Evolutionary conservation across 2,797 vertebrate species (phyloP), one percentile per base, ranked within the genome.

Genomic region (Urophycis tenuis): DNA sequence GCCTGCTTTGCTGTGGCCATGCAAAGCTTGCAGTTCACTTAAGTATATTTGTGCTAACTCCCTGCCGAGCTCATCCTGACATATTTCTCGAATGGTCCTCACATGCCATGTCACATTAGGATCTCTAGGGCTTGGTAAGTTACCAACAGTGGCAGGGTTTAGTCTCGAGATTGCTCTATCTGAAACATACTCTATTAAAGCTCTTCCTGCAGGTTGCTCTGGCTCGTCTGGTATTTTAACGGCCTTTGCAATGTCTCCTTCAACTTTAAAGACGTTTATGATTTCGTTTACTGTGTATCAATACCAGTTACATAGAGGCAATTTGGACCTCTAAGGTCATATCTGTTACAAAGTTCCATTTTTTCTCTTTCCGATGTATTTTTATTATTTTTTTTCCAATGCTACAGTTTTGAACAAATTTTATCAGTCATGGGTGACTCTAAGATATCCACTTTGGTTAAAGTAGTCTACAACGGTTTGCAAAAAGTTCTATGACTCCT

Each of bases 231-330:
- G 30, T 5, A 72, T 72, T 17, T 22, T 34, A 19, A 72, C 71
- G 2, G 15, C 29, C n/a, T 72, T 33, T 33, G 71, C 15, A 72
- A 72, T 72, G 17, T 80, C 35, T 4, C 32, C 67, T 34, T 77
- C 53, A 45, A 80, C 77, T 31, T 74, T 80, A 78, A 78, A 80
- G 5, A 77, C 39, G 10, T 74, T 25, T n/a, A 22, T 25, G 33
- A 72, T 72, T 17, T 72, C 71, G 17, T 33, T 35, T 34, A 14
- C 71, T 34, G 31, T 35, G 32, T 34, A 72, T 72, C 71, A 17
- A 72, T 11, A 6, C 71, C 71, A 15, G 32, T 34, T 33, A 72
- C 32, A 72, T 72, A 72, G 11, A 72, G 32, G 17, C 14, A 34
- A 7, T 34, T 72, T 12, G 9, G 71, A 19, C 31, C 31, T 17